Base-by-base conservation (phyloP, 2,113 vertebrate species). In the Pygoscelis adeliae region DNA sequence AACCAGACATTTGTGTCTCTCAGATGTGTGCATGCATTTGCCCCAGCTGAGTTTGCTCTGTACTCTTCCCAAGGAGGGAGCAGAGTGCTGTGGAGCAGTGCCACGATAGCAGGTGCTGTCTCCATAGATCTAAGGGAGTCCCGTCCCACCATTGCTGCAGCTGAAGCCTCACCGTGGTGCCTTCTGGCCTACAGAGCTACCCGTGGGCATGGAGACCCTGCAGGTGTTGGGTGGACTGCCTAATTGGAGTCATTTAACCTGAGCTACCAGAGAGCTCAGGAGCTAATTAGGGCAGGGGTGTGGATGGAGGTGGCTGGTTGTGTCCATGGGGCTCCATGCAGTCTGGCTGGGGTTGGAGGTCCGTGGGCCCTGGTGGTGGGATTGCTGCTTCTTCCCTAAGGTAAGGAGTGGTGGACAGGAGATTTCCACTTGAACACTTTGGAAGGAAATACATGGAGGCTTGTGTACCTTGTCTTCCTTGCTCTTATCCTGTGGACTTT, bases 251-350 rank as follows among this genome's bases (percentile, higher is more conserved):
- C 11, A 2, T 21, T 73, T 15, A 10, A 50, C 65, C 36, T 29
- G 65, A 36, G 55, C 18, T 12, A 1, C 15, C 18, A 18, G 27
- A 6, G 36, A 9, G 30, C 36, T 26, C 2, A 27, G 49, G 40
- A 23, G 32, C 15, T 55, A 0, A 2, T 23, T 29, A 11, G 82
- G 26, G 46, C 2, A 9, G 80, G 23, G 20, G 4, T 18, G 19
- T 10, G 23, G 32, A 1, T 20, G 49, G 36, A 14, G 42, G 26
- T 11, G 40, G 26, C 3, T 36, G 56, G 20, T 44, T 3, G 30
- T 9, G 10, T 2, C 15, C 0, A 0, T 19, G 36, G 22, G 5
- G 36, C 5, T 72, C 6, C 3, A 0, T 2, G 32, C 6, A 2
- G 23, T 3, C 42, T 46, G 52, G 11, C 5, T 46, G 32, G 17